Conservation (phyloP, 2,888 invertebrate species). For the Pharmacophagus antenor region DNA sequence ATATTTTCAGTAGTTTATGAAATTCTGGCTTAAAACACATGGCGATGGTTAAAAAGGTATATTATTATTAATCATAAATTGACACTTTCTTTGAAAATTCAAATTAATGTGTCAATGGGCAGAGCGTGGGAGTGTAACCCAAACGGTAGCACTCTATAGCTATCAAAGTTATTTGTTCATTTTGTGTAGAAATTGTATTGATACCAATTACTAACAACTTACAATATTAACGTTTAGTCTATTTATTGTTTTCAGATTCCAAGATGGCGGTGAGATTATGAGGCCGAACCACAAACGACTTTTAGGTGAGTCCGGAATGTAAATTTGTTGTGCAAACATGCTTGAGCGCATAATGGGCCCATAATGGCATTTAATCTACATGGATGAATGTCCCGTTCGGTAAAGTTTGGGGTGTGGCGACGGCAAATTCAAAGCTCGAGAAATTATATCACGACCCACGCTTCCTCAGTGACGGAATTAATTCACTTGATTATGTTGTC, state of each 20-base stretch:
- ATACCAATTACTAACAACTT: slow-evolving; percentile 25
- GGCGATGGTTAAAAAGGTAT: neutral
- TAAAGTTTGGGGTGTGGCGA: slow-evolving; percentile 57
- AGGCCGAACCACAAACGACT: slow-evolving; percentile 52
- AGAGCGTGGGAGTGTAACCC: slow-evolving; percentile 18
- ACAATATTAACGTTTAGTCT: slow-evolving; percentile 33
- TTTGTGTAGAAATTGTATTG: slow-evolving; percentile 20
- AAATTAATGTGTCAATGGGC: neutral
- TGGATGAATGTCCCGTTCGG: slow-evolving; percentile 52
- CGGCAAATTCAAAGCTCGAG: slow-evolving; percentile 41
- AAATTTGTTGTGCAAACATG: slow-evolving; percentile 50
- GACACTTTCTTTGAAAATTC: too few species aligned
- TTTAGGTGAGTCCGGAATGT: slow-evolving; percentile 66
- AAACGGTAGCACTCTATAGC: slow-evolving; percentile 13
- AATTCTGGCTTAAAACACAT: too few species aligned
- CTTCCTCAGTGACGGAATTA: slow-evolving; percentile 48
- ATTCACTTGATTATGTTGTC: slow-evolving; percentile 64
- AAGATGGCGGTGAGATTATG: slow-evolving; percentile 69
- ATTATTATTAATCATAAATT: neutral
- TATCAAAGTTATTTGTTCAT: slow-evolving; percentile 18
- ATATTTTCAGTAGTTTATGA: too few species aligned
- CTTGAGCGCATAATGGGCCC: slow-evolving; percentile 50
- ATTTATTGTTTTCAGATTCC: slow-evolving; percentile 62
- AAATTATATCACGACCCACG: slow-evolving; percentile 61
- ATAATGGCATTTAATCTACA: slow-evolving; percentile 55